These are phyloP conservation scores for Rhodinocichla rosea DNA, from an alignment of 2,113 vertebrate species.

Conservation along the genomic window DNA sequence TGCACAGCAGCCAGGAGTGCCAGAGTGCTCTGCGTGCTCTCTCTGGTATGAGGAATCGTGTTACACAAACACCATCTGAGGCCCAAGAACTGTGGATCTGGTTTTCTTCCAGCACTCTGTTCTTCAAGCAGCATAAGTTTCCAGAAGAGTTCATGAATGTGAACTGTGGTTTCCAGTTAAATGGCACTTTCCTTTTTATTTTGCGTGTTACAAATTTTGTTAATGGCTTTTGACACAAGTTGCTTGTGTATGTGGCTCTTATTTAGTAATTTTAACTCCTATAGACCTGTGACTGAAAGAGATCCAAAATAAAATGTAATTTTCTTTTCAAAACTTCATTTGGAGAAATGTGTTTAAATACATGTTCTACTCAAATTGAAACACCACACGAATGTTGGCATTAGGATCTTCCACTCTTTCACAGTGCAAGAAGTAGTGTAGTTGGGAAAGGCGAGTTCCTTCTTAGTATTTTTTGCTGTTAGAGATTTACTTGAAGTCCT, in stretches of 20 bases:
- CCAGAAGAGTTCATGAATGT: not conserved
- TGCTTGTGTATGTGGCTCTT: not conserved
- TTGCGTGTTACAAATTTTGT: not conserved
- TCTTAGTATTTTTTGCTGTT: not conserved
- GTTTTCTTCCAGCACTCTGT: not conserved
- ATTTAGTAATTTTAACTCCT: not conserved
- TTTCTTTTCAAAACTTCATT: not conserved
- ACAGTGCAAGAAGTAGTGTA: not conserved
- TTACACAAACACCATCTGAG: not conserved
- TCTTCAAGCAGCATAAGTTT: not conserved
- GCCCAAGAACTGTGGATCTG: not conserved
- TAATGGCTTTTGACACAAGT: not conserved
- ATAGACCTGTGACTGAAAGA: not conserved
- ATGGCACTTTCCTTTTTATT: not conserved
- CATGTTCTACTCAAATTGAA: not conserved
- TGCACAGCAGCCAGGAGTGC: not conserved
- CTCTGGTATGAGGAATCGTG: accelerated
- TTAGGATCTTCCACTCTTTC: not conserved
- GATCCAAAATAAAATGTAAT: not conserved
- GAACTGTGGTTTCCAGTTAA: not conserved
- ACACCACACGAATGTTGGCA: not conserved
- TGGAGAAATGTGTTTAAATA: not conserved
- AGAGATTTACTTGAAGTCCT: not conserved
- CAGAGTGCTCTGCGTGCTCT: not conserved
- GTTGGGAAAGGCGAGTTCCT: not conserved